A percentile compares a stretch with the other conserved stretches of the same genome.
Conservation (phyloP, 2,888 invertebrate genomes). For the Drosophila birchii region DNA sequence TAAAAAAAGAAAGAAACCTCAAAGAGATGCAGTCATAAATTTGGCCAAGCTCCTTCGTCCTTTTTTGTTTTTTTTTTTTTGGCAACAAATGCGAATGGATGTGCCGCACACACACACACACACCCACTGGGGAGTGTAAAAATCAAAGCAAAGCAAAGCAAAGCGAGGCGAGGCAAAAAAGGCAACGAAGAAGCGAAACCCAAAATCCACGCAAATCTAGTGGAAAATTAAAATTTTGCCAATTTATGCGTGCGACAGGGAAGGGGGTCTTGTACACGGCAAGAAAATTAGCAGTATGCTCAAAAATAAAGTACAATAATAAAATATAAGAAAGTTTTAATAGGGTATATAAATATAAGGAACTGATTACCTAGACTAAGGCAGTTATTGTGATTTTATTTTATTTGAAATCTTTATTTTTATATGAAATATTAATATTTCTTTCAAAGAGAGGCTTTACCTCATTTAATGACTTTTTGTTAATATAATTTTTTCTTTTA, state of each 20-base stretch:
- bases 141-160: slow-evolving; percentile 31
- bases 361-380: too few species aligned
- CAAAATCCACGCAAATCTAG: slow-evolving; percentile 48
- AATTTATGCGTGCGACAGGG: slow-evolving; percentile 36
- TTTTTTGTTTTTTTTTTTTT: not conserved
- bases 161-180: not conserved
- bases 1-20: slow-evolving; percentile 29
- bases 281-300: not conserved
- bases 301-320: too few species aligned
- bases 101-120: not conserved
- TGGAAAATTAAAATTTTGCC: slow-evolving; percentile 51
- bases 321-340: too few species aligned
- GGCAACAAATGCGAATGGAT: slow-evolving; percentile 7
- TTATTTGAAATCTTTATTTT: not conserved
- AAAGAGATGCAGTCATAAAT: slow-evolving; percentile 47
- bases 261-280: not conserved
- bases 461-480: too few species aligned
- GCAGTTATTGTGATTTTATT: too few species aligned
- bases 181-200: not conserved
- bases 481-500: too few species aligned
- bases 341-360: too few species aligned
- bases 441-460: not conserved
- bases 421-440: too few species aligned
- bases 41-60: slow-evolving; percentile 3
- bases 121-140: slow-evolving; percentile 22